Conservation (phyloP, 2,888 invertebrate species). For the Plagodis pulveraria region DNA sequence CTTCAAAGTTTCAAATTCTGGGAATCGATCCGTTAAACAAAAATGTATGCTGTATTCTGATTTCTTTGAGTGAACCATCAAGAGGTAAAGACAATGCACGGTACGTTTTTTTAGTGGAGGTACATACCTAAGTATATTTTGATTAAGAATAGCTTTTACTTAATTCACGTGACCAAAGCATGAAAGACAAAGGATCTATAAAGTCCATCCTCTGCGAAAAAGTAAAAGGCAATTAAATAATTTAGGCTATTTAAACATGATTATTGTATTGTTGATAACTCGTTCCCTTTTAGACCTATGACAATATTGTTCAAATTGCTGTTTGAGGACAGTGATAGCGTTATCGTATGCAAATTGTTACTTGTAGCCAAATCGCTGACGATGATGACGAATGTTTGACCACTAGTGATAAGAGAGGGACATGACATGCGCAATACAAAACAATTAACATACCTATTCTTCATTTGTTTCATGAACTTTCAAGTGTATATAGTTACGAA, state of each 20-base stretch:
- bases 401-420: slow-evolving; percentile 44
- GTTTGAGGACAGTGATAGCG: slow-evolving; percentile 66
- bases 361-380: slow-evolving; percentile 73
- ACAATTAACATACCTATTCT: no score
- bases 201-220: slow-evolving; percentile 21
- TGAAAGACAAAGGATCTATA: slow-evolving; percentile 4
- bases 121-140: no score
- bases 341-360: slow-evolving; percentile 78
- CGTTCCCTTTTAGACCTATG: slow-evolving; percentile 57
- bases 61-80: no score
- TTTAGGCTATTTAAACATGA: slow-evolving; percentile 31
- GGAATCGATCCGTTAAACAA: no score
- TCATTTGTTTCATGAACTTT: no score
- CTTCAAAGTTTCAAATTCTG: no score
- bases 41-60: no score
- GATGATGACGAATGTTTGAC: slow-evolving; percentile 58
- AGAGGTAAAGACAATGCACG: no score
- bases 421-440: slow-evolving; percentile 8
- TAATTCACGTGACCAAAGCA: slow-evolving; percentile 8
- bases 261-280: slow-evolving; percentile 41
- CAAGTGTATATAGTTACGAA: no score
- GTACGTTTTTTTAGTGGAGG: no score
- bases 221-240: slow-evolving; percentile 22
- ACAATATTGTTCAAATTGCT: slow-evolving; percentile 59
- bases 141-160: background rate